These are phyloP conservation scores for Propithecus coquereli DNA, from an alignment of 2,113 vertebrate genomes.

Conservation along the genomic window DNA sequence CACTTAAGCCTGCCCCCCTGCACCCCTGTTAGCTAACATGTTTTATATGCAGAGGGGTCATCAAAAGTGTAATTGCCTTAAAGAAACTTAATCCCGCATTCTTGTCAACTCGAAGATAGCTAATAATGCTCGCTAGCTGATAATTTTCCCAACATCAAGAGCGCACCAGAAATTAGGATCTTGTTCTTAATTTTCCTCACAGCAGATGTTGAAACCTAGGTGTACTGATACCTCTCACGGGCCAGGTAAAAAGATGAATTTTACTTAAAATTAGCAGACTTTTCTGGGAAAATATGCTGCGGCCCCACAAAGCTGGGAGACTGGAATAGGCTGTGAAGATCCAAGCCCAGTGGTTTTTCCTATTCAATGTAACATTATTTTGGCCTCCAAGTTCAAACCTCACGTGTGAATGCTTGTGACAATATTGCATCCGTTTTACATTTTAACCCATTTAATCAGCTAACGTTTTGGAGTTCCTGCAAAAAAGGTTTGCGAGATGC, in stretches of 20 bases:
- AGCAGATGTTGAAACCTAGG: slow-evolving; percentile 77
- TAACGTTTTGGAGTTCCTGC: not conserved
- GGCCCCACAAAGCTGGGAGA: not conserved
- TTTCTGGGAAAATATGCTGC: slow-evolving; percentile 37
- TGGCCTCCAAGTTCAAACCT: not conserved
- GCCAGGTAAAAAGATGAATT: slow-evolving; percentile 73
- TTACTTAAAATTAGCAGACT: not conserved
- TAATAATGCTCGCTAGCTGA: slow-evolving; percentile 78
- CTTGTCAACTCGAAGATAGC: slow-evolving; percentile 85
- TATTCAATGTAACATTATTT: not conserved
- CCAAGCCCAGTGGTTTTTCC: not conserved
- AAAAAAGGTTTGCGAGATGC: not conserved
- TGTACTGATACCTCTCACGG: not conserved
- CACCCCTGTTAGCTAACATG: slow-evolving; percentile 94
- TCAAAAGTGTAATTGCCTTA: slow-evolving; percentile 91
- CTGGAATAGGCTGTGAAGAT: not conserved
- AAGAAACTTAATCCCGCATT: slow-evolving; percentile 93
- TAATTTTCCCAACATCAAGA: slow-evolving; percentile 80
- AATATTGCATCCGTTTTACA: not conserved
- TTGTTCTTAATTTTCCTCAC: slow-evolving; percentile 75
- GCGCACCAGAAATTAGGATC: slow-evolving; percentile 77
- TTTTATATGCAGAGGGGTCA: slow-evolving; percentile 94
- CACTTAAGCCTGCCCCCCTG: slow-evolving; percentile 86
- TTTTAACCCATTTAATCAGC: not conserved
- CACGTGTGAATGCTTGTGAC: not conserved